Conservation (phyloP, 2,113 vertebrate species). For the Dicaeum eximium region DNA sequence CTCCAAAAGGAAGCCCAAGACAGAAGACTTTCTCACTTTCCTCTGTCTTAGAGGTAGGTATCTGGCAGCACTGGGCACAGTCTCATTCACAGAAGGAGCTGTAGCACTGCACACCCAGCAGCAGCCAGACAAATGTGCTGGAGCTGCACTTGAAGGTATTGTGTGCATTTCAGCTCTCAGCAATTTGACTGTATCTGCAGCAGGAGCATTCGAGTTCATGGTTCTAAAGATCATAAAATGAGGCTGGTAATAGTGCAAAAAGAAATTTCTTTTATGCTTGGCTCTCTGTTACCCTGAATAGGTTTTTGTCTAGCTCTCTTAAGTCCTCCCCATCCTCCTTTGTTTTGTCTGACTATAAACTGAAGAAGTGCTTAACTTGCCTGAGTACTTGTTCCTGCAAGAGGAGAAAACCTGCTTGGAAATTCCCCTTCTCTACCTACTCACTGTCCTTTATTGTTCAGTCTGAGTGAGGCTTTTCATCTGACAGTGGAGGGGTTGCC, state of each 20-base stretch:
- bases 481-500: background rate
- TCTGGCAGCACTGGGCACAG: background rate
- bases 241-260: background rate
- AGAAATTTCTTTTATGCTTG: background rate
- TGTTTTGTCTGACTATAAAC: conserved; percentile 29
- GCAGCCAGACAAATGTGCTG: background rate
- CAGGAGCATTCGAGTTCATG: background rate
- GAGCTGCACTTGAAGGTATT: background rate
- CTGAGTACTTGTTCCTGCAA: background rate
- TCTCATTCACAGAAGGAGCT: background rate
- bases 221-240: background rate
- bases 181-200: background rate
- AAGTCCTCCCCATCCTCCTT: background rate
- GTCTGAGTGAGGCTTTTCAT: background rate
- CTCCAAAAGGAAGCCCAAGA: conserved; percentile 97
- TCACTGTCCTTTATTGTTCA: background rate
- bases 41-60: conserved; percentile 97
- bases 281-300: background rate
- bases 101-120: rapidly evolving
- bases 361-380: conserved; percentile 32
- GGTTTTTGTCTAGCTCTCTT: background rate
- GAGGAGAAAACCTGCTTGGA: background rate
- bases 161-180: background rate
- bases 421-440: background rate
- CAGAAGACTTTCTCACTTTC: conserved; percentile 99